Base-by-base conservation (phyloP, 2,113 vertebrate species). In the Oncorhynchus masou region DNA sequence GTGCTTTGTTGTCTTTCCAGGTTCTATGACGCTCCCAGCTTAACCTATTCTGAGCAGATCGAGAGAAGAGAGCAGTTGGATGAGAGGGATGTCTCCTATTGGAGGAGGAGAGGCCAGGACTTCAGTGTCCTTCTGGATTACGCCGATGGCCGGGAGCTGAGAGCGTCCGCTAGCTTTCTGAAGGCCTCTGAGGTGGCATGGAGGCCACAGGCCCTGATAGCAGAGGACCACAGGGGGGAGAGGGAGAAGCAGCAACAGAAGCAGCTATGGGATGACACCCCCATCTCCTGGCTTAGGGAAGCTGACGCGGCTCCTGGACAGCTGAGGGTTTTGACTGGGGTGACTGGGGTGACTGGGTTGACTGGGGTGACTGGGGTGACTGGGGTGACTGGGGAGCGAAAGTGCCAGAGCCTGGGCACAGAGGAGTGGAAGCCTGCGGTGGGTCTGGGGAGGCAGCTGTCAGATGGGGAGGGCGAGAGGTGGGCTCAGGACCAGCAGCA, bases 91-190 rank as follows among this genome's bases (percentile, higher is more conserved):
- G 91, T 96, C 1, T 88, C 92, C 80, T 95, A 94, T 66, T 94
- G 96, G 96, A 94, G 95, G 87, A 94, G 96, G 89, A 93, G 94
- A 84, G 96, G 95, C 25, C 96, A 95, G 79, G 96, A 98, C 84
- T 95, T 94, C 87, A 94, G 94, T 39, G 92, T 93, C 71, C 88
- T 95, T 11, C 81, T 94, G 87, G 92, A 95, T 77, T 95, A 94
- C 19, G 92, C 93, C 64, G 95, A 94, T 79, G 93, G 84, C 71
- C 90, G 92, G 39, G 94, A 95, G 83, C 91, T 91, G 88, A 94
- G 95, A 80, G 90, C 90, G 80, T 94, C 93, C 71, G 92, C 89
- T 70, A 91, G 90, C 1, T 89, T 62, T 22, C n/a, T 62, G 20
- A 62, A 62, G n/a, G 59, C 59, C 19, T 22, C 59, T 16, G 59